Base-by-base conservation (phyloP, 2,888 invertebrate genomes). In the Muschampia plurimacula region DNA sequence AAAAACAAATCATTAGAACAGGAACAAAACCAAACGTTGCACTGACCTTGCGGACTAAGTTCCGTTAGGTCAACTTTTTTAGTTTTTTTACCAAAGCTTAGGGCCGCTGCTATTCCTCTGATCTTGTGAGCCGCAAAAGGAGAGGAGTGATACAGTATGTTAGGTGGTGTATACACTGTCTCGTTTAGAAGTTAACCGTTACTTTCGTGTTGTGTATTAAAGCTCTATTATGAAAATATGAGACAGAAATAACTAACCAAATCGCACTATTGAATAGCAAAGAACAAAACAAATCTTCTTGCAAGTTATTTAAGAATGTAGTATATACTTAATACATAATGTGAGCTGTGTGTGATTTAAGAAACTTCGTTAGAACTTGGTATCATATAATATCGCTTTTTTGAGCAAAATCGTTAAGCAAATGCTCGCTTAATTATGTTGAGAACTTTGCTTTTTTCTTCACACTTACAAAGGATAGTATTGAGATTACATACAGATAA, bases 31-130 rank as follows among this genome's bases (percentile, higher is more conserved):
- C 86, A 88, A 85, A 84, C 83, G 84, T 87, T 87, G 88, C 79
- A 81, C 86, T 91, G 92, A 92, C 92, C 92, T 92, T 92, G 92
- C 84, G 82, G 82, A 79, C 81, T 75, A 73, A 70, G 84, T 77
- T 89, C 90, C 91, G 90, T 90, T 91, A 91, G 83, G 75, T 55
- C 13, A 15, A 3, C n/a, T 32, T 59, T 59, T 86, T 89, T 87
- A 86, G 75, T 73, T 89, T 86, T 89, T 88, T 86, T 28, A 74
- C 69, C 76, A 80, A 89, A 88, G 83, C 83, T 82, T 81, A 84
- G 85, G 57, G 85, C 84, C 89, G 88, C 90, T 84, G 90, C 90
- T 91, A 91, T 91, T 85, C 85, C 89, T 91, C 91, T 91, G 92
- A 92, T 91, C 89, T 89, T 86, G 86, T 81, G 86, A 83, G 86